Evolutionary conservation across 2,888 invertebrate genomes (phyloP).

Genomic region (Lepidonotus clava): DNA sequence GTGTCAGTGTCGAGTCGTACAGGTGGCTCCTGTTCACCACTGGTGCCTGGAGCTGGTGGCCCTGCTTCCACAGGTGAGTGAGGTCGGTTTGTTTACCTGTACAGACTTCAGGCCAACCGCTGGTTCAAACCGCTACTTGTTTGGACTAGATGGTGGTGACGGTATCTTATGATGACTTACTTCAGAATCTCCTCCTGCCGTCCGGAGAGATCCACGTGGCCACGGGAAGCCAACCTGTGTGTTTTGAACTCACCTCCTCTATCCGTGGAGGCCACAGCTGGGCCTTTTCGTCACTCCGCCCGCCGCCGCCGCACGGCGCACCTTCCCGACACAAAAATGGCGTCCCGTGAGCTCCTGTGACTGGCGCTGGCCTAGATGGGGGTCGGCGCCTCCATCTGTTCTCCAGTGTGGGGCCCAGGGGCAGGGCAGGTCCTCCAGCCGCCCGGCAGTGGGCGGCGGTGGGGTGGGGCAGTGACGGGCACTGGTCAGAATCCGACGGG

Average conservation of each 20-base stretch:
- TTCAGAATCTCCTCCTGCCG: no score
- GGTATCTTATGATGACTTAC: no score
- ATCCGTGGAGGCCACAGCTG: background rate
- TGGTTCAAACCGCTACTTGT: background rate
- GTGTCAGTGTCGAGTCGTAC: no score
- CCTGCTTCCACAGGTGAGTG: background rate
- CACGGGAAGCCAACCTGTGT: no score
- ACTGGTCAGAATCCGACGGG: background rate
- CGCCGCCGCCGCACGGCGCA: background rate
- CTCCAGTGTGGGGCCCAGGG: conserved; percentile 16
- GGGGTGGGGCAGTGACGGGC: conserved; percentile 26
- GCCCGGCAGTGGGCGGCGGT: background rate
- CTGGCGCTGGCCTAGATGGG: conserved; percentile 29
- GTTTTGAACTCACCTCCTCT: no score
- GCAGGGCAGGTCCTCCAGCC: background rate
- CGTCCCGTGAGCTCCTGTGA: background rate
- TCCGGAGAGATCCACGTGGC: no score
- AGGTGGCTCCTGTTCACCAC: no score
- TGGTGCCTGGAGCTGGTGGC: background rate
- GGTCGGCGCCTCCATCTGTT: conserved; percentile 8
- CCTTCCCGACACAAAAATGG: background rate
- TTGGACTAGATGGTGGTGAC: no score
- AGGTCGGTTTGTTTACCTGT: background rate
- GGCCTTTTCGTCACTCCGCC: background rate
- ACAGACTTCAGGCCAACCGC: background rate